Conservation (phyloP, 64 coral and sea anemone species). For the Porites australiensis region DNA sequence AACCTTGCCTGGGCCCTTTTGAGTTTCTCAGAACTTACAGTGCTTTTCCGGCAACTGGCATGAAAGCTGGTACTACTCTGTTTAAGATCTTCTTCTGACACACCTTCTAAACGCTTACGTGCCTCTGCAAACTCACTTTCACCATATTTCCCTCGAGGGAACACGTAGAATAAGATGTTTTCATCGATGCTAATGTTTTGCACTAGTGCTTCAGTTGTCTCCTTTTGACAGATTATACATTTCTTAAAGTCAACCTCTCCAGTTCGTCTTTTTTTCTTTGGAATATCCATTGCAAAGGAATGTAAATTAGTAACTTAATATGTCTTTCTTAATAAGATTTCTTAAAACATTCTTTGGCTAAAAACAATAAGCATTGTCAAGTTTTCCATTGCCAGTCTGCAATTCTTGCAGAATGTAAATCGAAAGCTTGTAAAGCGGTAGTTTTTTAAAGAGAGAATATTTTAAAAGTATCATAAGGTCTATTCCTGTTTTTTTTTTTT, state of each 20-base stretch:
- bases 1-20: constrained; percentile 24
- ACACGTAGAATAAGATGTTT: constrained; percentile 30
- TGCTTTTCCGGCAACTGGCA: constrained; percentile 49
- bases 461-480: no score
- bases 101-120: constrained; percentile 25
- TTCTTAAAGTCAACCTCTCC: constrained; percentile 50
- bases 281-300: constrained; percentile 53
- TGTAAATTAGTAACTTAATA: constrained; percentile 2
- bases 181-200: constrained; percentile 27
- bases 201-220: constrained; percentile 57
- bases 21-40: constrained; percentile 57
- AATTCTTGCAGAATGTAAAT: no score
- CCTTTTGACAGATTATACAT: constrained; percentile 46
- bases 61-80: constrained; percentile 47
- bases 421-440: no score
- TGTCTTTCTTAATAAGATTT: no score
- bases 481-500: no score
- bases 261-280: constrained; percentile 47
- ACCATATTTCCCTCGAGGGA: constrained; percentile 20
- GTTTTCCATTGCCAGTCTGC: background rate
- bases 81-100: constrained; percentile 37
- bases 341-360: background rate
- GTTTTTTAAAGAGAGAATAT: no score
- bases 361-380: background rate
- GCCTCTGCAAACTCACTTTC: constrained; percentile 28